These are phyloP conservation scores for Nomada goodeniana DNA, from an alignment of 2,888 invertebrate genomes.

Conservation along the genomic window DNA sequence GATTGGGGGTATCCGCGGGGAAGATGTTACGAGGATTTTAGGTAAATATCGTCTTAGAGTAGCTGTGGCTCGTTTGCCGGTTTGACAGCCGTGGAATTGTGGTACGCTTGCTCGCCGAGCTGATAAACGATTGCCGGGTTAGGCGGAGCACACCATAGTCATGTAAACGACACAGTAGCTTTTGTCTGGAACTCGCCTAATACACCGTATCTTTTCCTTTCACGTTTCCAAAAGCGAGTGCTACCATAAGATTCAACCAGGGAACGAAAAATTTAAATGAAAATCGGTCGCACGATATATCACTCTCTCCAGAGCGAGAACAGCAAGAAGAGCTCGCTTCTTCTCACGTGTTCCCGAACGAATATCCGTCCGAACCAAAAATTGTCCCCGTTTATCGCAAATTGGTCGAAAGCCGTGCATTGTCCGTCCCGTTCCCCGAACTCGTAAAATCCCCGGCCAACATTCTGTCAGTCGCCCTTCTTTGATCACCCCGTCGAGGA, in stretches of 20 bases:
- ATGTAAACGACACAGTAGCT: slow-evolving; percentile 11
- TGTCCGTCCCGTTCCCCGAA: slow-evolving; percentile 60
- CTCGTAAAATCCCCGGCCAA: slow-evolving; percentile 58
- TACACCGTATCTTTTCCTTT: slow-evolving; percentile 14
- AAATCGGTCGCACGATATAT: not conserved
- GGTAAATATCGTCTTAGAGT: slow-evolving; percentile 23
- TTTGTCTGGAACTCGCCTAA: slow-evolving; percentile 46
- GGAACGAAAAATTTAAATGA: not conserved
- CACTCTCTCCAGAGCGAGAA: not conserved
- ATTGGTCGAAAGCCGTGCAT: slow-evolving; percentile 17
- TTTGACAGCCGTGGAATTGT: slow-evolving; percentile 34
- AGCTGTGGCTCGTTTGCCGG: slow-evolving; percentile 61
- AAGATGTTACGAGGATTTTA: not conserved
- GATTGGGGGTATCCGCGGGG: not conserved
- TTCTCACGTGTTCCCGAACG: not conserved
- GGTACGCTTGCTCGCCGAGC: slow-evolving; percentile 7
- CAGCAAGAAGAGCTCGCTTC: not conserved
- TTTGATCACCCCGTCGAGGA: slow-evolving; percentile 34
- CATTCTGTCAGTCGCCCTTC: slow-evolving; percentile 19
- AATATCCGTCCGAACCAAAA: not conserved
- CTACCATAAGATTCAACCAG: not conserved
- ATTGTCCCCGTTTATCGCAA: slow-evolving; percentile 17
- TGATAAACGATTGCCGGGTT: slow-evolving; percentile 13
- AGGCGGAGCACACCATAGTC: slow-evolving; percentile 13
- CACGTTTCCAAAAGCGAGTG: no score